Evolutionary conservation across 2,113 vertebrate genomes (phyloP), one percentile per base, ranked within the genome.

Genomic region (Sterrhoptilus dennistouni): DNA sequence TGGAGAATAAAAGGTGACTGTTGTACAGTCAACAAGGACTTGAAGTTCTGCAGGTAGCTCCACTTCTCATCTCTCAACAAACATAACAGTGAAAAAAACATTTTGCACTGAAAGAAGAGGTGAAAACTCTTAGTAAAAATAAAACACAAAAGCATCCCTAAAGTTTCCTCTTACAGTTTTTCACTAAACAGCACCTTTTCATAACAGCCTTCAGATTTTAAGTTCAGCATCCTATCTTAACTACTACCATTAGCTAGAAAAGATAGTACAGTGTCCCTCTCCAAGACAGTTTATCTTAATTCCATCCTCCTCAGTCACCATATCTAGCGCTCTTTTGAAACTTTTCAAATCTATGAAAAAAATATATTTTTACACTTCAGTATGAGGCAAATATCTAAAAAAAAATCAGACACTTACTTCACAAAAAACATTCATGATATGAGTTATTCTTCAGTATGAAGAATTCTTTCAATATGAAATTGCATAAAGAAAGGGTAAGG

Each of bases 1-100:
- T 40, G 44, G 47, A 86, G 88, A 95, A 93, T 90, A 96, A 96
- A 93, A 93, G 50, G 42, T 57, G 57, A 90, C 28, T 6, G 78
- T 49, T 85, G 59, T 33, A 89, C 68, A 83, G 54, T 90, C 63
- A 95, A 85, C 53, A 83, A 74, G 40, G 66, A 82, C 36, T 76
- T 83, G 42, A 90, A 79, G 66, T 84, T 85, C 77, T 64, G 38
- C 74, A 96, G 81, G 92, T 94, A 91, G 24, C 22, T 63, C 2
- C 63, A 47, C 33, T 78, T 84, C 64, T 69, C 40, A 89, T 38
- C 33, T 31, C 52, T 47, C 23, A 64, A 59, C 12, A 74, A 66
- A 54, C 12, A 18, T 10, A 70, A 20, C 13, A 74, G 21, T 6
- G 31, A 64, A 76, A 71, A 42, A 42, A 29, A 36, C 3, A 74